phyloP scores from a whole-genome alignment of 2,888 invertebrate species.

The Autographa pulchrina region DNA sequence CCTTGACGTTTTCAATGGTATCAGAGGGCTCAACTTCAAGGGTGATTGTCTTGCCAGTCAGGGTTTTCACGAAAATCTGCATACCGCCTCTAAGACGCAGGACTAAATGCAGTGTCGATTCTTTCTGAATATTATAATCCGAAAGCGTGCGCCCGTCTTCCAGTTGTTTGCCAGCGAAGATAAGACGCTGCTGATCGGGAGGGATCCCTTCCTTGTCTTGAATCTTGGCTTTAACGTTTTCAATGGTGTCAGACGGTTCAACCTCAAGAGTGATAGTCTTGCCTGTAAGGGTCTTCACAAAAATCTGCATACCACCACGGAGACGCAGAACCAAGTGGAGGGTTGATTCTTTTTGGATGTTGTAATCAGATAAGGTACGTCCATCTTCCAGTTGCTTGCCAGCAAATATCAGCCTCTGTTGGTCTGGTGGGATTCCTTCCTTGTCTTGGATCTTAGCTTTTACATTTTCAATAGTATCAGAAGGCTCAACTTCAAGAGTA shows the following conservation, averaged over 20 bases:
- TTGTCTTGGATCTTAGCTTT: slow-evolving; percentile 80
- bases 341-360: slow-evolving; percentile 81
- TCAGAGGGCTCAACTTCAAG: slow-evolving; percentile 70
- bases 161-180: slow-evolving; percentile 77
- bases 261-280: slow-evolving; percentile 78
- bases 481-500: slow-evolving; percentile 75
- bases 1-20: slow-evolving; percentile 73
- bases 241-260: slow-evolving; percentile 76
- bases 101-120: slow-evolving; percentile 75
- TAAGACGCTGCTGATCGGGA: slow-evolving; percentile 77
- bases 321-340: slow-evolving; percentile 79
- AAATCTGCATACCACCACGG: slow-evolving; percentile 79
- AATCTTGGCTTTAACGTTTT: slow-evolving; percentile 79
- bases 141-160: slow-evolving; percentile 78
- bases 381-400: slow-evolving; percentile 82
- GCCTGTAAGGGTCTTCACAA: slow-evolving; percentile 76
- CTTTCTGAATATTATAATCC: slow-evolving; percentile 79
- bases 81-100: slow-evolving; percentile 76
- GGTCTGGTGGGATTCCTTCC: slow-evolving; percentile 79
- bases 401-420: slow-evolving; percentile 77
- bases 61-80: slow-evolving; percentile 73
- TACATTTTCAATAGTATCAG: slow-evolving; percentile 79
- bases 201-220: slow-evolving; percentile 81
- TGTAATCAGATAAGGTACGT: slow-evolving; percentile 79
- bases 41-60: slow-evolving; percentile 72